A percentile compares a stretch with the other conserved stretches of the same genome.
phyloP scores from a whole-genome alignment of 2,113 vertebrate species.

The Orcinus orca region DNA sequence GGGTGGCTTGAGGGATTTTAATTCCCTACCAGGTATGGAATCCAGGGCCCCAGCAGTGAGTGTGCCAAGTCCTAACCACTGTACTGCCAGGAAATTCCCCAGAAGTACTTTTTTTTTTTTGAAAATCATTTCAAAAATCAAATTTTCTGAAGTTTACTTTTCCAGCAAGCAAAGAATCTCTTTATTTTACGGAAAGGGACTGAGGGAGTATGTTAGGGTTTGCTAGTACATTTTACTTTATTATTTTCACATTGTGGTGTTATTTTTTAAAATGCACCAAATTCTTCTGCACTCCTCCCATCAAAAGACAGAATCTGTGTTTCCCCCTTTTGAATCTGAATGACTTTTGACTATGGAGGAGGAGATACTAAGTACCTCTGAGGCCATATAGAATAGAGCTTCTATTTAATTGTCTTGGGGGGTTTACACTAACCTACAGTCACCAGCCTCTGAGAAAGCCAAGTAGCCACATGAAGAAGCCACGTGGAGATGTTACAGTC shows the following conservation, averaged over 20 bases:
- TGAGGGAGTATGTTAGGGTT: neutral
- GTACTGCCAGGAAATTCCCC: too few relatives aligned
- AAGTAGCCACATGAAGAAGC: neutral
- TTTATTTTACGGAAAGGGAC: neutral
- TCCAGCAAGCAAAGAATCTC: neutral
- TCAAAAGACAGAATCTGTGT: neutral
- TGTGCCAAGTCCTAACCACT: too few relatives aligned
- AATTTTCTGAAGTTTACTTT: neutral
- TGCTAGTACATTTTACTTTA: neutral
- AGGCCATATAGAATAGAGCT: neutral
- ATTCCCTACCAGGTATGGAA: too few relatives aligned
- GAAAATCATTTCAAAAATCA: neutral
- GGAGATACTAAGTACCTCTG: neutral
- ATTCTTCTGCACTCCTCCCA: neutral
- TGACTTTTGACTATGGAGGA: neutral
- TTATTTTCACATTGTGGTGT: neutral
- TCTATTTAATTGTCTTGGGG: neutral
- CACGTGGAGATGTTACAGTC: rapidly evolving
- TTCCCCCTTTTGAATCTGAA: neutral
- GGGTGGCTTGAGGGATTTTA: too few relatives aligned
- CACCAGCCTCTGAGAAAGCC: neutral
- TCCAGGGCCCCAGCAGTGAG: too few relatives aligned
- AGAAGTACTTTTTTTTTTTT: too few relatives aligned
- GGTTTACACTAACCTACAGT: neutral
- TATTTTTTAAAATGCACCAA: neutral